phyloP scores from a whole-genome alignment of 2,113 vertebrate species.

The Cynopterus brachyotis region DNA sequence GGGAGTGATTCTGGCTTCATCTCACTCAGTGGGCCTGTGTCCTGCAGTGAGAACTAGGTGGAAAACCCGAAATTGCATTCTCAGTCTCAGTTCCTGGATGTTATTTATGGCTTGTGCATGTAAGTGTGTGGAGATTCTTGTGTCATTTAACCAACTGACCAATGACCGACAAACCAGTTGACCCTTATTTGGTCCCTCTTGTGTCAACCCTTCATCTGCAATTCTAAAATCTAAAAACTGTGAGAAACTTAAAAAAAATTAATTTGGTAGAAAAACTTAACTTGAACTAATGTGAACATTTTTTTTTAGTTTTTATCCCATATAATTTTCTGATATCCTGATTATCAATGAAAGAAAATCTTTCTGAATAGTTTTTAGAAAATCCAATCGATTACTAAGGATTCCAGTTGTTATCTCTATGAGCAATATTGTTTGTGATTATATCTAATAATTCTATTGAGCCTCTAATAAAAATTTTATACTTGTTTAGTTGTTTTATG shows the following conservation, averaged over 20 bases:
- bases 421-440: background rate
- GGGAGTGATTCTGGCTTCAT: background rate
- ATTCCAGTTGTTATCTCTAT: background rate
- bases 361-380: conserved; percentile 16
- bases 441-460: background rate
- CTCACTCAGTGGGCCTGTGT: too few relatives aligned
- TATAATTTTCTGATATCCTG: background rate
- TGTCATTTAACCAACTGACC: background rate
- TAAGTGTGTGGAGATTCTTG: rapidly evolving
- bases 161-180: background rate
- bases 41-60: background rate
- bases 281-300: background rate
- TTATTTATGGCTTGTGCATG: too few relatives aligned
- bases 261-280: background rate
- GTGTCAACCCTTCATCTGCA: background rate
- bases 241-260: background rate
- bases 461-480: background rate
- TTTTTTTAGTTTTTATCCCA: background rate
- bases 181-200: background rate
- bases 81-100: background rate
- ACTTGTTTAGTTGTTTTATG: background rate
- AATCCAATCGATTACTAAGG: background rate
- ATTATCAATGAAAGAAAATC: background rate
- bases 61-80: background rate
- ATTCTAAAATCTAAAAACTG: background rate